Evolutionary conservation across 2,888 invertebrate species (phyloP), one percentile per base, ranked within the genome.

Genomic region (Stenodema calcarata): DNA sequence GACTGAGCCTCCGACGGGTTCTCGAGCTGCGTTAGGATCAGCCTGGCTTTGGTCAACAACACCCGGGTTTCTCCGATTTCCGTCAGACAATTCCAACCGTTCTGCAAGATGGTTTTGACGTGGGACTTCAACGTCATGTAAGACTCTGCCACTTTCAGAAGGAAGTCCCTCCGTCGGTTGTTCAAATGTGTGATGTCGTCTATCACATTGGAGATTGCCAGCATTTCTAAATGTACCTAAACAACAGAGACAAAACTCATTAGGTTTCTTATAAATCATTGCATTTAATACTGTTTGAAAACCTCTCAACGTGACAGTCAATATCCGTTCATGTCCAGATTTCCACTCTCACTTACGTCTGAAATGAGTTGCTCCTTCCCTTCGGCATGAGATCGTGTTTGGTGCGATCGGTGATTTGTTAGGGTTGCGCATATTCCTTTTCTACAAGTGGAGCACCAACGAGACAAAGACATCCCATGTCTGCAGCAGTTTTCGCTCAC

Each of bases 61-160:
- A 94, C 94, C 35, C 94, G 92, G 88, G 94, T 94, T 89, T 95
- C 94, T 87, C 93, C 93, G 88, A 95, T 92, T 90, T 95, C 94
- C 7, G 92, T 92, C 88, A 93, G 92, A 88, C 94, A 94, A 70
- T 94, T 93, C 90, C 94, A 93, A 89, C 94, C 94, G 90, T 94
- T 94, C 88, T 94, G 93, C 89, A 95, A 92, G 90, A 95, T 95
- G 79, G 94, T 94, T 91, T 95, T 95, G 80, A 95, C 94, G 91
- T 95, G 95, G 87, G 94, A 94, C 91, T 95, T 95, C 78, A 95
- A 91, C 87, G 95, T 94, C 76, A 94, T 94, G 91, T 95, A 95
- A 54, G 95, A 94, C 90, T 95, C 95, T 88, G 95, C 92, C 79
- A 95, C 94, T 90, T 95, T 94, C 88, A 95, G 92, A 88, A 95